phyloP scores from a whole-genome alignment of 1,140 invertebrate genomes.

The Globodera rostochiensis region DNA sequence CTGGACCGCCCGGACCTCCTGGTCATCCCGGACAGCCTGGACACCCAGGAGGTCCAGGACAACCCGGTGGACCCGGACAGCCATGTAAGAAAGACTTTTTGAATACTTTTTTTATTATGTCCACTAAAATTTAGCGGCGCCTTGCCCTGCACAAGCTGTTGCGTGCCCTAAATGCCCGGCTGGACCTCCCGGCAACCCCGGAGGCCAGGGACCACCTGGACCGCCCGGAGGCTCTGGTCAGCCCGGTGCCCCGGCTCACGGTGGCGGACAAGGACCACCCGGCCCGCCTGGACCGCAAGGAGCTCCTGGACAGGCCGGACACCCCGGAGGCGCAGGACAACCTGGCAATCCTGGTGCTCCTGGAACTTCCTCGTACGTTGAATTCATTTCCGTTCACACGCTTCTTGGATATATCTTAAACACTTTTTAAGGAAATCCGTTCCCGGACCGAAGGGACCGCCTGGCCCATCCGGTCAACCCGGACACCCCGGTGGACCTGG shows the following conservation, averaged over 20 bases:
- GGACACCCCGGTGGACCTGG: slow-evolving; percentile 28
- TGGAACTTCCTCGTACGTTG: not conserved
- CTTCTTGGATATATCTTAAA: not conserved
- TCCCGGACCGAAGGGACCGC: slow-evolving; percentile 35
- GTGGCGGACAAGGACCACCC: slow-evolving; percentile 47
- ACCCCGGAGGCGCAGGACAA: slow-evolving; percentile 41
- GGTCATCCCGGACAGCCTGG: slow-evolving; percentile 56
- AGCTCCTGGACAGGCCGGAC: slow-evolving; percentile 52
- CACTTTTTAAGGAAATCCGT: not conserved
- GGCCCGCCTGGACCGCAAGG: slow-evolving; percentile 55
- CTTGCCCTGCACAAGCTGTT: slow-evolving; percentile 23
- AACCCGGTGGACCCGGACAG: slow-evolving; percentile 49
- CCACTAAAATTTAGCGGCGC: not conserved
- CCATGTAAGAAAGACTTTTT: slow-evolving; percentile 49
- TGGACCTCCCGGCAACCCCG: slow-evolving; percentile 50
- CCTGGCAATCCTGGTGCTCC: slow-evolving; percentile 31
- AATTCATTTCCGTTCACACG: slow-evolving; percentile 4
- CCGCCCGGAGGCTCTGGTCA: slow-evolving; percentile 42
- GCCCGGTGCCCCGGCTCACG: slow-evolving; percentile 50
- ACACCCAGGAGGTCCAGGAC: slow-evolving; percentile 51
- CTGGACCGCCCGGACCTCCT: slow-evolving; percentile 44
- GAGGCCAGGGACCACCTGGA: slow-evolving; percentile 55
- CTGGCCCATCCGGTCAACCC: slow-evolving; percentile 38
- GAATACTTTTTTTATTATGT: too few species aligned
- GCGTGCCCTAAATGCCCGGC: slow-evolving; percentile 43